Base-by-base conservation (phyloP, 2,797 vertebrate genomes). In the Gymnodraco acuticeps region DNA sequence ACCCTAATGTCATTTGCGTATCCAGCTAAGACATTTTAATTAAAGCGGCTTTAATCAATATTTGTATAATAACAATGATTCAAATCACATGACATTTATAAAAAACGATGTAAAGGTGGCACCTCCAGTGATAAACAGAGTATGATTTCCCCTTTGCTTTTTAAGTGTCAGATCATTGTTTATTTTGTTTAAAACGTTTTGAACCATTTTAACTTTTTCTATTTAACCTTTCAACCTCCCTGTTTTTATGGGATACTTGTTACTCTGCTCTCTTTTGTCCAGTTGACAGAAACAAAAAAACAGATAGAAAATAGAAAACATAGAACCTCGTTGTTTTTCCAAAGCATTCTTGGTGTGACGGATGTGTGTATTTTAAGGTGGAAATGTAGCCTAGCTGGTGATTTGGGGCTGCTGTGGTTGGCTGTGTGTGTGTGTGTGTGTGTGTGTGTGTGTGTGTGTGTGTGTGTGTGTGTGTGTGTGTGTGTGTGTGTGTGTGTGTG, bases 351-450 rank as follows among this genome's bases (percentile, higher is more conserved):
- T 90, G 80, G 67, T 89, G 75, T 46, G 63, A 83, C 68, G 77
- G 75, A 82, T 71, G 61, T 63, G 87, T 86, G 88, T 93, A 92
- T 93, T 94, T 94, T 94, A 92, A 92, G 93, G 89, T 91, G 89
- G 83, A 87, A 75, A 5, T 89, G 91, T 85, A 89, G 70, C 59
- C 81, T 77, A 94, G 89, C 83, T 80, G 90, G 92, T 94, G 92
- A 93, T 93, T 94, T 92, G 89, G 81, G 93, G 91, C 82, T 53
- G 42, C 79, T 89, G 91, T 87, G 93, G 93, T 90, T 53, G 56
- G 73, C 75, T 83, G 83, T 83, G 45, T 75, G 67, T 74, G 80
- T 64, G 64, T 61, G 45, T 75, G 67, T 74, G 80, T 64, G 64
- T 61, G 45, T 75, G 67, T 74, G 80, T 64, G 64, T 61, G 45